phyloP scores from a whole-genome alignment of 2,888 invertebrate species.

The Leptopilina drosophilae region DNA sequence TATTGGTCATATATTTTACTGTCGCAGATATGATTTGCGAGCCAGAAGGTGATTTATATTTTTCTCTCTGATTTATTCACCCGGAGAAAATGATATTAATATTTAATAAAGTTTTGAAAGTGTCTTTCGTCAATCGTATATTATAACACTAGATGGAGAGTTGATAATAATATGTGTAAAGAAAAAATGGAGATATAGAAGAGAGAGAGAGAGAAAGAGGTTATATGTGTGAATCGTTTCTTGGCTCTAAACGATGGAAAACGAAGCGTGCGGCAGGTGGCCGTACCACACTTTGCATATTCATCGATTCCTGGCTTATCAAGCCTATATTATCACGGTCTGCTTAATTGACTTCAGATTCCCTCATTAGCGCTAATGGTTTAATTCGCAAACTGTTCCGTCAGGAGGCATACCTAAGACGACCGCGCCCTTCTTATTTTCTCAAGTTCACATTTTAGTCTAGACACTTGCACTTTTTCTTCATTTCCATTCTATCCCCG shows the following conservation, averaged over 20 bases:
- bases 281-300: constrained; percentile 70
- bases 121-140: background rate
- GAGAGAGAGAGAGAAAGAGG: background rate
- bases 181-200: background rate
- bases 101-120: background rate
- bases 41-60: no score
- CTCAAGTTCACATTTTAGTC: constrained; percentile 33
- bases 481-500: background rate
- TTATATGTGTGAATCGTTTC: constrained; percentile 1
- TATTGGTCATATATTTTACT: no score
- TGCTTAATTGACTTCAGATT: constrained; percentile 73
- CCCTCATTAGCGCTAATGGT: constrained; percentile 73
- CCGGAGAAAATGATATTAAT: background rate
- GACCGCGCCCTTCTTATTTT: constrained; percentile 22
- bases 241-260: constrained; percentile 29
- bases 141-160: background rate
- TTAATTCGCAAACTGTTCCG: constrained; percentile 61
- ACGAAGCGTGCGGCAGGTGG: constrained; percentile 65
- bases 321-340: constrained; percentile 68
- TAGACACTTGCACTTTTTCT: constrained; percentile 5
- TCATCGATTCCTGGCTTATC: constrained; percentile 70
- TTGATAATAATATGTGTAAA: background rate
- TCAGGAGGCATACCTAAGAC: constrained; percentile 1
- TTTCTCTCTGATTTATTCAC: no score
- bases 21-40: no score